Conservation (phyloP, 2,888 invertebrate species). For the Ormia ochracea region DNA sequence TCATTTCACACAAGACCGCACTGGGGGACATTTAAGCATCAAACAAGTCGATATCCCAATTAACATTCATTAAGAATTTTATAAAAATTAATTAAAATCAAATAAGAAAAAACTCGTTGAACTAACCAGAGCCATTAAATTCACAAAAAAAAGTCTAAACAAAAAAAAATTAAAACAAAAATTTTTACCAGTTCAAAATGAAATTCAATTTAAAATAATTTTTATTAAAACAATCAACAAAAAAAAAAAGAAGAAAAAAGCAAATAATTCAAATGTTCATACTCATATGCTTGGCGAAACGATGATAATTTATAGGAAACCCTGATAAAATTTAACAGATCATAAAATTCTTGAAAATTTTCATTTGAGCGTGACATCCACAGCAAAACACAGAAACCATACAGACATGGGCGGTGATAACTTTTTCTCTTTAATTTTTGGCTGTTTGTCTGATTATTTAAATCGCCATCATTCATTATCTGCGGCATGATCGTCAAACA, state of each 20-base stretch:
- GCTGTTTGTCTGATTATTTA: constrained; percentile 39
- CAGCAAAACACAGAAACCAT: not conserved
- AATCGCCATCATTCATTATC: constrained; percentile 36
- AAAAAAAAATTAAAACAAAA: not conserved
- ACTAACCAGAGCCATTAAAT: constrained; percentile 54
- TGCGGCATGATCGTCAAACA: constrained; percentile 20
- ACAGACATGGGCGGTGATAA: constrained; percentile 49
- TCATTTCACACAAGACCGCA: not conserved
- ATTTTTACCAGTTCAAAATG: constrained; percentile 17
- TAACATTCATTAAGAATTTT: constrained; percentile 66
- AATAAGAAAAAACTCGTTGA: constrained; percentile 59
- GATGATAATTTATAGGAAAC: constrained; percentile 32
- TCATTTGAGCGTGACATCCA: constrained; percentile 65
- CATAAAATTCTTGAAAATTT: constrained; percentile 72
- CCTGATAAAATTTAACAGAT: constrained; percentile 73
- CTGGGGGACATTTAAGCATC: not conserved
- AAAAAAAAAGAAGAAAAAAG: not conserved
- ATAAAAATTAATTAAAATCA: constrained; percentile 43
- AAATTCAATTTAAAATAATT: constrained; percentile 11
- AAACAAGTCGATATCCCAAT: constrained; percentile 60
- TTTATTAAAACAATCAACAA: not conserved
- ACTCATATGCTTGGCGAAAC: constrained; percentile 45
- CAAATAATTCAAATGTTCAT: not conserved
- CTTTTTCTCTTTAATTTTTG: constrained; percentile 3
- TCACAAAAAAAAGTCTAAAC: not conserved